phyloP scores from a whole-genome alignment of 2,113 vertebrate species.

The Platichthys stellatus region DNA sequence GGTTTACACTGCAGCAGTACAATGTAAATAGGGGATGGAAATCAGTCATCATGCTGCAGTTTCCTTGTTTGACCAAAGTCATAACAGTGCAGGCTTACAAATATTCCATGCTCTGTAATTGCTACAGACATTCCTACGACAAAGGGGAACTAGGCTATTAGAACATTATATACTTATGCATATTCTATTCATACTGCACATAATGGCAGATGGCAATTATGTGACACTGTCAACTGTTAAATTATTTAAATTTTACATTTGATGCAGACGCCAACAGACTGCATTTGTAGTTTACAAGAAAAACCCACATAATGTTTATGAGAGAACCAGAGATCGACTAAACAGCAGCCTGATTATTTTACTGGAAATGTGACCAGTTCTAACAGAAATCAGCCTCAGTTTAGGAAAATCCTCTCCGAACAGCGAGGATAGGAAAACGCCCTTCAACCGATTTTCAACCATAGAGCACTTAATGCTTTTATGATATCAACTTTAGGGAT shows the following conservation, averaged over 20 bases:
- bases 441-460: conserved; percentile 28
- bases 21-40: background rate
- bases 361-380: background rate
- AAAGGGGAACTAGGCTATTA: background rate
- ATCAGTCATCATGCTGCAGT: background rate
- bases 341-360: background rate
- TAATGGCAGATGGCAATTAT: background rate
- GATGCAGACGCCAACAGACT: background rate
- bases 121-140: background rate
- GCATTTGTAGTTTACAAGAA: too few species aligned
- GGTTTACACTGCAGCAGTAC: background rate
- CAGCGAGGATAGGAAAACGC: conserved; percentile 8
- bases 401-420: background rate
- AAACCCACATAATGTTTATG: background rate
- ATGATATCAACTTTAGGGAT: conserved; percentile 29
- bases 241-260: conserved; percentile 2
- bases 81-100: background rate
- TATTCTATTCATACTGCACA: background rate
- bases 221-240: background rate
- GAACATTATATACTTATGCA: background rate
- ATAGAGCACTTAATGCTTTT: conserved; percentile 1
- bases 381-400: background rate
- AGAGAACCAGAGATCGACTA: background rate
- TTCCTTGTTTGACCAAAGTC: background rate
- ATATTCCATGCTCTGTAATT: background rate